These are phyloP conservation scores for Oryzias woworae DNA, from an alignment of 2,113 vertebrate genomes.

Conservation along the genomic window DNA sequence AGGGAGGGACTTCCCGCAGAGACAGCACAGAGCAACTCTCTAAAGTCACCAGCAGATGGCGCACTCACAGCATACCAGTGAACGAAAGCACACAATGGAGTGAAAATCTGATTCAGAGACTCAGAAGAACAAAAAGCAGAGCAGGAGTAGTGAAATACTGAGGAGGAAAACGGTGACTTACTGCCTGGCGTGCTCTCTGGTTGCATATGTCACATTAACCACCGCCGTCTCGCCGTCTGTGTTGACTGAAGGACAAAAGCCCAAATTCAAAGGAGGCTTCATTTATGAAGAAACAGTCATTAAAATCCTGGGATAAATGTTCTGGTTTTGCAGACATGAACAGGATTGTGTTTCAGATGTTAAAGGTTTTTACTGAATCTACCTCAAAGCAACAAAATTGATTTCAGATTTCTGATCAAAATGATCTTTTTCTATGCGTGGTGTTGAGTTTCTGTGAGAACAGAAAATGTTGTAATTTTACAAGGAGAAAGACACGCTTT, in stretches of 20 bases:
- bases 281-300: background rate
- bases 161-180: constrained; percentile 70
- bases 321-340: too few species aligned
- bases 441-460: too few species aligned
- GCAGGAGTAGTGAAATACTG: background rate
- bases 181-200: constrained; percentile 92
- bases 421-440: too few species aligned
- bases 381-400: too few species aligned
- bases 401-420: too few species aligned
- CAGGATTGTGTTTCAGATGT: too few species aligned
- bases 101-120: background rate
- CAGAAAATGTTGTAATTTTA: too few species aligned
- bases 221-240: constrained; percentile 94
- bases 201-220: constrained; percentile 93
- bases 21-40: background rate
- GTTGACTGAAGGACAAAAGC: constrained; percentile 80
- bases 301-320: too few species aligned
- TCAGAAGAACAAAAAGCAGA: background rate
- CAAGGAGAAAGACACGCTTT: too few species aligned
- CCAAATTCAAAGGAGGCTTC: background rate
- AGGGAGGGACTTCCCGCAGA: background rate
- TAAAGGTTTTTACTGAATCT: too few species aligned
- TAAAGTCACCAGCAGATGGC: constrained; percentile 46
- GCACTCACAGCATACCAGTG: background rate
- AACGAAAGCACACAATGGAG: background rate